Evolutionary conservation across 2,888 invertebrate genomes (phyloP).

Genomic region (Andrena hattorfiana): DNA sequence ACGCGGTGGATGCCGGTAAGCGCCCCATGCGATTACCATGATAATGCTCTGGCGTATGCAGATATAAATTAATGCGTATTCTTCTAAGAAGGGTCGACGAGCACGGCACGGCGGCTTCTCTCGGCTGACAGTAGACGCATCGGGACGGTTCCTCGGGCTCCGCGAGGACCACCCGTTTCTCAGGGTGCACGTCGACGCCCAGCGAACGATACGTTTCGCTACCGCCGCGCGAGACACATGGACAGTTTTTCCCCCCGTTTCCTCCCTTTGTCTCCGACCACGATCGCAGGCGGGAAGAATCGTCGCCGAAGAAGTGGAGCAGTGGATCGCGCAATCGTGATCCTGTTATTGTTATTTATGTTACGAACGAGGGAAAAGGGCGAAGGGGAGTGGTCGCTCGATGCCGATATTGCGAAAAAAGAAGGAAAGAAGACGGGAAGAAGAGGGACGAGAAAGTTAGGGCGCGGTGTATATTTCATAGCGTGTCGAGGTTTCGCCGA

Average conservation of each 20-base stretch:
- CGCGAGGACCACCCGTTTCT: slow-evolving; percentile 44
- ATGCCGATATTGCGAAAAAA: slow-evolving; percentile 20
- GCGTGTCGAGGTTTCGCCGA: slow-evolving; percentile 20
- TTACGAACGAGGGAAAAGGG: background rate
- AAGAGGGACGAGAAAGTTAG: slow-evolving; percentile 26
- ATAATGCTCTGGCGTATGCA: slow-evolving; percentile 82
- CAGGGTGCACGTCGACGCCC: slow-evolving; percentile 9
- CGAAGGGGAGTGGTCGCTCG: background rate
- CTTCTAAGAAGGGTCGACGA: slow-evolving; percentile 81
- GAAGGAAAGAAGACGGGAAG: background rate
- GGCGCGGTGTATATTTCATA: slow-evolving; percentile 41
- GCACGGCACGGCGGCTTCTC: slow-evolving; percentile 59
- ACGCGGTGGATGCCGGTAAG: slow-evolving; percentile 64
- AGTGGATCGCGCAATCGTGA: background rate
- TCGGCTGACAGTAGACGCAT: slow-evolving; percentile 76
- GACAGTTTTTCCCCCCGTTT: background rate
- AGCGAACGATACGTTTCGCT: slow-evolving; percentile 21
- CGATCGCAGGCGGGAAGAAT: background rate
- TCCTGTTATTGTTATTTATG: slow-evolving; percentile 41
- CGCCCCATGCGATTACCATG: slow-evolving; percentile 80
- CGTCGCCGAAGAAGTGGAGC: slow-evolving; percentile 9
- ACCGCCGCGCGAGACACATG: background rate
- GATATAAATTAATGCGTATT: slow-evolving; percentile 85
- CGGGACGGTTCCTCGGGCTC: slow-evolving; percentile 52
- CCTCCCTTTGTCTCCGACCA: background rate